Percentiles rank a stretch among this genome's conserved stretches.
Evolutionary conservation across 2,113 vertebrate species (phyloP).

Genomic region (Tamias sibiricus): DNA sequence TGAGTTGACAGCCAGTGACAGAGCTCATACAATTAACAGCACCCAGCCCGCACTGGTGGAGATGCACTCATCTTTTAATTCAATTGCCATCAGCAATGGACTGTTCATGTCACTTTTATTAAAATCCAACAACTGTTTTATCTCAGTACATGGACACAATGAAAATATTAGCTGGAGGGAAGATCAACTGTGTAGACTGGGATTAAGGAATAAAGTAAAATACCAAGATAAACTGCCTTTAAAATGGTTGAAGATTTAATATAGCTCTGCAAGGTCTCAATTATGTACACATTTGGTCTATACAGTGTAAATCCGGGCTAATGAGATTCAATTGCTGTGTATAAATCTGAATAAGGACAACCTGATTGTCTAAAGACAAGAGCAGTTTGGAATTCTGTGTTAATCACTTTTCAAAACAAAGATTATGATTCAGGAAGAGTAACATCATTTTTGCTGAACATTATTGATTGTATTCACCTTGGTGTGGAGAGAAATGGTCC

Average conservation of each 20-base stretch:
- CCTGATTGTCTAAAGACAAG: constrained; percentile 60
- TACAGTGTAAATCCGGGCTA: constrained; percentile 80
- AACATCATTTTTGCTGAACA: neutral
- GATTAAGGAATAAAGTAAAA: constrained; percentile 83
- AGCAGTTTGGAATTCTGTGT: constrained; percentile 33
- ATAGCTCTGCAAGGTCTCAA: constrained; percentile 78
- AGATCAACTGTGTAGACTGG: constrained; percentile 75
- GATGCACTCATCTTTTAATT: constrained; percentile 43
- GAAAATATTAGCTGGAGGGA: constrained; percentile 78
- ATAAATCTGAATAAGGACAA: constrained; percentile 76
- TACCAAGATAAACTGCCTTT: constrained; percentile 78
- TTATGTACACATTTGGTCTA: constrained; percentile 82
- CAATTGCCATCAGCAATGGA: constrained; percentile 72
- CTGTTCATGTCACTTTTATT: constrained; percentile 53
- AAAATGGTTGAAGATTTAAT: constrained; percentile 80
- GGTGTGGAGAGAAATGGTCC: neutral
- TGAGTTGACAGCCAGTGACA: neutral
- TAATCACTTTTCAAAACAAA: constrained; percentile 52
- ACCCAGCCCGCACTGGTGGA: neutral
- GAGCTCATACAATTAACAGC: neutral
- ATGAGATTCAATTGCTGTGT: constrained; percentile 82
- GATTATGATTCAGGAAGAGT: neutral
- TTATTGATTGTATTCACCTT: neutral
- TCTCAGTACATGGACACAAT: constrained; percentile 56
- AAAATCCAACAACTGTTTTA: constrained; percentile 66